Conservation (phyloP, 2,797 vertebrate species). For the Agapornis canus region DNA sequence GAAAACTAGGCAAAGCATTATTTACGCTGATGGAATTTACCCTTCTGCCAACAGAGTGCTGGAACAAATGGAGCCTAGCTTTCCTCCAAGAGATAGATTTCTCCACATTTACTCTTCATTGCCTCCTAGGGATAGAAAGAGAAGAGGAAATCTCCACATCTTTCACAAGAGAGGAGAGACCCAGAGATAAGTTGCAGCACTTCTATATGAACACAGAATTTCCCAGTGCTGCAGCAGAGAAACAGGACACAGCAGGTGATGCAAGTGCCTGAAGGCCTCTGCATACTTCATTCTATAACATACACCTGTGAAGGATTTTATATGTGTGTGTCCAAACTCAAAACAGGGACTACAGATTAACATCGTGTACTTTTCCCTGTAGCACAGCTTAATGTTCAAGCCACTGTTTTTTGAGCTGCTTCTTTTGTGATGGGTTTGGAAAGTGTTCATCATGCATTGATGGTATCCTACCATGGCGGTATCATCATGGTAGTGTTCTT, state of each 20-base stretch:
- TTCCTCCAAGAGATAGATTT: not conserved
- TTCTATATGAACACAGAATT: not conserved
- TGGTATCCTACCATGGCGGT: too few species aligned
- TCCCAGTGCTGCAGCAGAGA: not conserved
- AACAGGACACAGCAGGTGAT: rapidly evolving
- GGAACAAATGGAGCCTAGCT: not conserved
- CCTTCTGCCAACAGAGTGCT: not conserved
- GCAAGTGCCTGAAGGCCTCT: not conserved
- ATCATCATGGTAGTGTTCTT: not conserved
- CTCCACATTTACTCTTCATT: not conserved
- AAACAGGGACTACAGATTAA: not conserved
- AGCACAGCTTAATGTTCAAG: not conserved
- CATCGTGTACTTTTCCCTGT: not conserved
- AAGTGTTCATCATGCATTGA: rapidly evolving
- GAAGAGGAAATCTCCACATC: not conserved
- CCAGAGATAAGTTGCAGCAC: not conserved
- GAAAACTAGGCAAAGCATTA: not conserved
- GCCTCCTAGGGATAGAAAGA: not conserved
- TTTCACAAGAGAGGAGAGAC: not conserved
- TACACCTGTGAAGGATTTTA: not conserved
- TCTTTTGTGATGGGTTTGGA: not conserved
- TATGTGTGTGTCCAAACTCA: not conserved
- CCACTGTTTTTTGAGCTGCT: not conserved
- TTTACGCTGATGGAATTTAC: not conserved
- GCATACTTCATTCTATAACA: not conserved